Evolutionary conservation across 2,888 invertebrate species (phyloP), one percentile per base, ranked within the genome.

Genomic region (Tinea pellionella): DNA sequence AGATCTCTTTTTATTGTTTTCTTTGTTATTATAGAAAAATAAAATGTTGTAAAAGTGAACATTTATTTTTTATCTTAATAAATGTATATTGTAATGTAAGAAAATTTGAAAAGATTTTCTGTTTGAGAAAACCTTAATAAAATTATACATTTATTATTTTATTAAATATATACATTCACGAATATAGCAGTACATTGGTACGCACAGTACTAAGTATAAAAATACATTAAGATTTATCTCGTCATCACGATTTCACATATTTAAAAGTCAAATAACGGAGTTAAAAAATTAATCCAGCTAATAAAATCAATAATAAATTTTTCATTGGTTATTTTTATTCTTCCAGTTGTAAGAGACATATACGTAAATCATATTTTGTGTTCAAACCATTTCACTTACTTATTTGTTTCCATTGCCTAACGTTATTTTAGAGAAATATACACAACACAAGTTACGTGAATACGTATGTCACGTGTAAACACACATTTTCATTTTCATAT

Each of bases 301-400:
- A 37, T 37, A 37, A 12, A 37, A 12, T 37, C n/a, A 37, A 37
- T 37, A n/a, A 24, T 24, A 37, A 37, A 37, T 37, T 37, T 24
- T 37, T 37, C 37, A 37, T 37, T 37, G 9, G 6, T 37, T 37
- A 37, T 37, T 37, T 37, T 37, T 9, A 37, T 37, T 37, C 9
- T 37, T 37, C 37, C 11, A 12, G 37, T 37, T 37, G 9, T 30
- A 57, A 32, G 57, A n/a, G 15, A 57, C n/a, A 15, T 11, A 57
- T 57, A 30, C 13, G 11, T 19, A 53, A 24, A 53, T 53, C 19
- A 57, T 57, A 57, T 57, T 57, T 57, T 32, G 32, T 57, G 32
- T 32, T 32, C 32, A 32, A 57, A 32, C 57, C 57, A 57, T 57
- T 57, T 57, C 30, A 57, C 32, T 32, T 30, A 57, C 32, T 57